These are phyloP conservation scores for Siphamia tubifer DNA, from an alignment of 2,113 vertebrate species.

Conservation along the genomic window DNA sequence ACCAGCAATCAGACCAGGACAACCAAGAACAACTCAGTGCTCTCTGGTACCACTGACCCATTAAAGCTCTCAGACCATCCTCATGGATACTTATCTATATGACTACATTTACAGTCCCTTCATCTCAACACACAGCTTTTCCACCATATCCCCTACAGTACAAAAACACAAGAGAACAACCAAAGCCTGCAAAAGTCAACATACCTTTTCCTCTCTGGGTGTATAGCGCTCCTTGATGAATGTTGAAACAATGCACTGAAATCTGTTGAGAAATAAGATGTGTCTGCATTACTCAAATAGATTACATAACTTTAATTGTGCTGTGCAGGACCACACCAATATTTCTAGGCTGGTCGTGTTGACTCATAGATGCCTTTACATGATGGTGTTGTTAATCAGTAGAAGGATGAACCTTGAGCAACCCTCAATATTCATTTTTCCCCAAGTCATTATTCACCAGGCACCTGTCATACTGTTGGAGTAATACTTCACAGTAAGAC, in stretches of 20 bases:
- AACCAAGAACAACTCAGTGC: neutral
- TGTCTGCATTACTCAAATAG: constrained; percentile 10
- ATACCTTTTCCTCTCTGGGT: constrained; percentile 49
- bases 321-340: neutral
- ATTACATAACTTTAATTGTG: constrained; percentile 3
- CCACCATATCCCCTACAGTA: neutral
- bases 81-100: neutral
- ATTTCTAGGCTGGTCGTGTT: neutral
- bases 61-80: neutral
- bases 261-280: constrained; percentile 50
- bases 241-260: neutral
- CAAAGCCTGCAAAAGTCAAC: neutral
- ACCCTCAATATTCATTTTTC: constrained; percentile 21
- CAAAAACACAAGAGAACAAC: neutral
- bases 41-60: neutral
- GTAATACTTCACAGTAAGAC: constrained; percentile 8
- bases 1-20: neutral
- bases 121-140: neutral
- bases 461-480: constrained; percentile 7
- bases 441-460: constrained; percentile 9
- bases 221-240: neutral
- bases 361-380: neutral
- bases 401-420: constrained; percentile 8
- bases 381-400: constrained; percentile 26
- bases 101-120: too few species aligned